Evolutionary conservation across 2,797 vertebrate genomes (phyloP).

Genomic region (Vireo griseus): DNA sequence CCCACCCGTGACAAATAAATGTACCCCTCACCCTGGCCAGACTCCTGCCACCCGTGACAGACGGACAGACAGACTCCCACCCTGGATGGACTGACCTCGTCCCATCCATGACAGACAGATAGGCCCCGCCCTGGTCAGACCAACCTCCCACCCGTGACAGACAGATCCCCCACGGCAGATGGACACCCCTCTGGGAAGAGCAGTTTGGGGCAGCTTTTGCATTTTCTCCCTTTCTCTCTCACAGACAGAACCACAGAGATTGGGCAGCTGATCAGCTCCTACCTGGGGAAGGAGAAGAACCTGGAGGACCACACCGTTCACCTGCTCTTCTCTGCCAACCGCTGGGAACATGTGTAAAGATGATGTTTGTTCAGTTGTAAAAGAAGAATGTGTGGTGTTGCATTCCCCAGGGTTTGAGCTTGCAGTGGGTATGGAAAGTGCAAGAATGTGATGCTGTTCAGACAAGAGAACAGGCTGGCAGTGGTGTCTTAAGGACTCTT

Average conservation of each 20-base stretch:
- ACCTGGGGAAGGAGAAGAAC: constrained; percentile 85
- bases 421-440: not conserved
- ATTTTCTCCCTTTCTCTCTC: not conserved
- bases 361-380: not conserved
- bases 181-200: not conserved
- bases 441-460: not conserved
- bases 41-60: no score
- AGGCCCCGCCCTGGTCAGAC: no score
- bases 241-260: constrained; percentile 90
- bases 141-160: accelerated
- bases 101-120: no score
- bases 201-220: not conserved
- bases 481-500: no score
- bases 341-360: constrained; percentile 93
- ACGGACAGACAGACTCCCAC: no score
- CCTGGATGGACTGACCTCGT: not conserved
- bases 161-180: accelerated
- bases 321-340: constrained; percentile 94
- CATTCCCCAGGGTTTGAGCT: accelerated
- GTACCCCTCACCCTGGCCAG: not conserved
- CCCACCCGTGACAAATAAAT: no score
- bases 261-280: constrained; percentile 86
- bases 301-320: constrained; percentile 92
- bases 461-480: not conserved
- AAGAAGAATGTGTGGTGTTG: accelerated